Conservation (phyloP, 37 sponge, comb jelly and placozoan genomes). For the Chondrilla cf. caribensis region DNA sequence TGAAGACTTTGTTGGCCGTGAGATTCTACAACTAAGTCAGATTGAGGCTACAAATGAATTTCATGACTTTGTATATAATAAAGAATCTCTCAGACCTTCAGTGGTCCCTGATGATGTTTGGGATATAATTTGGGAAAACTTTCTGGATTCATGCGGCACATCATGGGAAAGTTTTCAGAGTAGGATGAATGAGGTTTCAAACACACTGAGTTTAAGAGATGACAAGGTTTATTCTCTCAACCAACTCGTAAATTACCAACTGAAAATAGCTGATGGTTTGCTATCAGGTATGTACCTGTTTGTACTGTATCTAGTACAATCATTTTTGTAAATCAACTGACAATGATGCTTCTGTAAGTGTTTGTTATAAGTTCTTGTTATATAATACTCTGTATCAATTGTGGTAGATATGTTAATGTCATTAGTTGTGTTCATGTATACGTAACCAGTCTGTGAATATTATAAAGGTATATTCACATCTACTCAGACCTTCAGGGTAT, state of each 20-base stretch:
- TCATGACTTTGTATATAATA: slow-evolving; percentile 23
- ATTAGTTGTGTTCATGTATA: no score
- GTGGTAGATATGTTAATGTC: no score
- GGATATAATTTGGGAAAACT: slow-evolving; percentile 33
- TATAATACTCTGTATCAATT: no score
- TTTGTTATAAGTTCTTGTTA: no score
- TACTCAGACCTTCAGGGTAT: no score
- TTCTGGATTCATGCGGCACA: background rate
- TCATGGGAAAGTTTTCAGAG: slow-evolving; percentile 10
- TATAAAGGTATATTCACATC: no score
- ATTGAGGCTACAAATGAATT: background rate
- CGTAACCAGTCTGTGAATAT: no score
- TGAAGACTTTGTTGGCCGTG: background rate
- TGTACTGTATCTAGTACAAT: no score
- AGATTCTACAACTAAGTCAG: background rate
- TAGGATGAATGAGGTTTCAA: slow-evolving; percentile 13
- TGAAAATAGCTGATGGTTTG: slow-evolving; percentile 32
- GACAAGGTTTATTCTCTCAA: background rate
- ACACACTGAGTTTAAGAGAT: slow-evolving; percentile 18
- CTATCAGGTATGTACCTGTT: background rate
- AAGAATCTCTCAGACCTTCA: background rate
- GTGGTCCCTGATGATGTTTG: background rate
- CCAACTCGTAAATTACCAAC: slow-evolving; percentile 11
- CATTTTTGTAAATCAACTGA: no score
- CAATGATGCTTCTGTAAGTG: no score